Evolutionary conservation across 2,797 vertebrate genomes (phyloP).

Genomic region (Trichosurus vulpecula): DNA sequence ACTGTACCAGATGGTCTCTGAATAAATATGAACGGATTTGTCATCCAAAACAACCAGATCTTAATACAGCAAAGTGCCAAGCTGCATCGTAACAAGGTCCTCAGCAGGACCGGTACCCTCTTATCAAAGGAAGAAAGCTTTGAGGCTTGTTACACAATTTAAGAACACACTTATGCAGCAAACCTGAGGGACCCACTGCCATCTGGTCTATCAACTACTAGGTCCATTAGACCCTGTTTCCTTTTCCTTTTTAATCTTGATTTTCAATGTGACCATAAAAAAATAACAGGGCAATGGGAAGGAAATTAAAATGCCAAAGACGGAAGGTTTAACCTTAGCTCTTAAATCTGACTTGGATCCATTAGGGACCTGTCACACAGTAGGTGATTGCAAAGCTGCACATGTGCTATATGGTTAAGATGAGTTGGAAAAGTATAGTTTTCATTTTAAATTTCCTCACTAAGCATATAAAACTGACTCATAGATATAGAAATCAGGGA

Average conservation of each 20-base stretch:
- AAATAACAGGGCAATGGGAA: conserved; percentile 30
- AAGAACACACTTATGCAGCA: conserved; percentile 40
- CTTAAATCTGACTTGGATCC: not conserved
- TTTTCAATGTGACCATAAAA: conserved; percentile 38
- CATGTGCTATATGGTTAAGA: too few relatives aligned
- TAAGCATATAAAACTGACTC: not conserved
- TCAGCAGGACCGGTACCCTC: not conserved
- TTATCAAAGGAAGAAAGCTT: not conserved
- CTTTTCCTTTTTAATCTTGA: conserved; percentile 51
- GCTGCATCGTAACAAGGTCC: not conserved
- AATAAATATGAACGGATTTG: not conserved
- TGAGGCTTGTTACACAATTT: conserved; percentile 2
- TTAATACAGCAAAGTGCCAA: not conserved
- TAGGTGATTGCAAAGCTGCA: not conserved
- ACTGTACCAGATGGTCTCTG: not conserved
- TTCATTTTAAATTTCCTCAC: not conserved
- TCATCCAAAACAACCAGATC: not conserved
- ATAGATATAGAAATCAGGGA: not conserved
- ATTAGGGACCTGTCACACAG: too few relatives aligned
- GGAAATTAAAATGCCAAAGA: conserved; percentile 50
- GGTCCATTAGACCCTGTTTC: not conserved
- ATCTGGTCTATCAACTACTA: conserved; percentile 59
- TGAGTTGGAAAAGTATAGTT: fast-evolving
- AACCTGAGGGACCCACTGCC: conserved; percentile 45
- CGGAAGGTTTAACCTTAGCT: not conserved